Conservation (phyloP, 2,888 invertebrate genomes). For the Caenorhabditis sp. region DNA sequence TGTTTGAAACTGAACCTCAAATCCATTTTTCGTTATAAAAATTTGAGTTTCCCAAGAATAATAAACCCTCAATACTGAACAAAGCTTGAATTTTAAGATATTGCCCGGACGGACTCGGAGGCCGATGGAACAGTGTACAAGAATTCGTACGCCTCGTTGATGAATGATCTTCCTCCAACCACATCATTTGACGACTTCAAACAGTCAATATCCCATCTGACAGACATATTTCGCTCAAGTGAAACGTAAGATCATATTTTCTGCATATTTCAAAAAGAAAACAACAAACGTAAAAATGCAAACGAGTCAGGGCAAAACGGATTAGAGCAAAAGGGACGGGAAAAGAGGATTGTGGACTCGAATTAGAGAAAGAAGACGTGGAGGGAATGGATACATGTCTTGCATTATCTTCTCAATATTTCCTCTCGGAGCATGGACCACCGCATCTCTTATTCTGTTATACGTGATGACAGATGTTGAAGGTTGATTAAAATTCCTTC, state of each 20-base stretch:
- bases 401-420: conserved; percentile 21
- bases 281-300: conserved; percentile 3
- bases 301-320: conserved; percentile 34
- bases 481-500: conserved; percentile 53
- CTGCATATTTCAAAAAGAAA: background rate
- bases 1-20: too few relatives aligned
- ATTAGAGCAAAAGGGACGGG: conserved; percentile 19
- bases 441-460: conserved; percentile 48
- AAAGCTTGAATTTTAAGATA: conserved; percentile 35
- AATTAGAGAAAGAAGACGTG: conserved; percentile 40
- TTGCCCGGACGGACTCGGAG: conserved; percentile 60
- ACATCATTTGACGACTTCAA: conserved; percentile 64
- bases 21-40: too few relatives aligned
- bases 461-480: conserved; percentile 36
- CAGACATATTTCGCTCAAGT: conserved; percentile 44
- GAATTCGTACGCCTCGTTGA: conserved; percentile 65
- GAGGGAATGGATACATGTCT: conserved; percentile 38
- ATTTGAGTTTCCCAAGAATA: too few relatives aligned
- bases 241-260: conserved; percentile 50
- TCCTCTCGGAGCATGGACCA: conserved; percentile 23
- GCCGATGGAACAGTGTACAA: conserved; percentile 57
- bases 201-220: conserved; percentile 40
- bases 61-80: too few relatives aligned
- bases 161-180: conserved; percentile 56
- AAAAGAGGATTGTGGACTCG: conserved; percentile 21